A percentile compares a stretch with the other conserved stretches of the same genome.
These are phyloP conservation scores for Gastracanthus pulcherrimus DNA, from an alignment of 2,888 invertebrate genomes.

Conservation along the genomic window DNA sequence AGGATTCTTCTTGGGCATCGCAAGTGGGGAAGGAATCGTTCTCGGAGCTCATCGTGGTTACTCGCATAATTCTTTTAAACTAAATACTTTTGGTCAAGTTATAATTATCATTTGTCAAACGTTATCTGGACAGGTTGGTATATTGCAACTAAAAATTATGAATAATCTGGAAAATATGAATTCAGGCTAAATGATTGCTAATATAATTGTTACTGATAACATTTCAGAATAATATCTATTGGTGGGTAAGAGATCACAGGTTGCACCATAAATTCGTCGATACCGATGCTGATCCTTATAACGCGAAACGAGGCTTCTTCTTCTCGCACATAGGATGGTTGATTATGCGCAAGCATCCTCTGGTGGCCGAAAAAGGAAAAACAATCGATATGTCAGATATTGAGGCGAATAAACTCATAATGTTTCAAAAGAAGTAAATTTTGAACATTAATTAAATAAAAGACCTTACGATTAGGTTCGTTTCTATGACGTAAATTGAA, in stretches of 20 bases:
- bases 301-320: constrained; percentile 89
- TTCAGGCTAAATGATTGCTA: no score
- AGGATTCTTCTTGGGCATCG: neutral
- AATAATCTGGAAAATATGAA: no score
- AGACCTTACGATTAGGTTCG: no score
- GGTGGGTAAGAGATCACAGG: constrained; percentile 88
- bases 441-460: neutral
- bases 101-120: constrained; percentile 56
- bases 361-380: neutral
- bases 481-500: neutral
- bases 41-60: constrained; percentile 62
- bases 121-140: constrained; percentile 61
- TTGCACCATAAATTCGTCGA: constrained; percentile 89
- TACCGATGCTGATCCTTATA: constrained; percentile 89
- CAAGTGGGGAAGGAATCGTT: constrained; percentile 6
- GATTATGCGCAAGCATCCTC: constrained; percentile 74
- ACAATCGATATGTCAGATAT: constrained; percentile 80
- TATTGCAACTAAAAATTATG: no score
- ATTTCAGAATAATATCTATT: constrained; percentile 17
- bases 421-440: constrained; percentile 76
- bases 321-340: constrained; percentile 94
- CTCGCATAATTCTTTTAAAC: constrained; percentile 61
- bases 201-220: no score
- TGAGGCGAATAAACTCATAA: constrained; percentile 84
- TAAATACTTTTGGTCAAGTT: constrained; percentile 41